Base-by-base conservation (phyloP, 1,140 invertebrate genomes). In the Leptinotarsa lineolata region DNA sequence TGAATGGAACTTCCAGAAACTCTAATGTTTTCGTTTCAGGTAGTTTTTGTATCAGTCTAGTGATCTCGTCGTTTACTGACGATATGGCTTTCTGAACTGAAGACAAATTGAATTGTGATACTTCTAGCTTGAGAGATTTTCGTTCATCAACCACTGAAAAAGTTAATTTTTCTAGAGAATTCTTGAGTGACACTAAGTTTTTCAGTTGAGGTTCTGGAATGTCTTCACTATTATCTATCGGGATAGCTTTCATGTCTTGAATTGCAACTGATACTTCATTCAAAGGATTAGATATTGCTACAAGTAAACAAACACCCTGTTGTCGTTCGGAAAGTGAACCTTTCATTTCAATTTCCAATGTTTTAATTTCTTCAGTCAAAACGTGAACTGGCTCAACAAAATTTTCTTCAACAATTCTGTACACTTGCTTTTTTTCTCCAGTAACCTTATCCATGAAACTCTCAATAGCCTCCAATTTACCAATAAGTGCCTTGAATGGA, bases 291-390 rank as follows among this genome's bases (percentile, higher is more conserved):
- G 72, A 48, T 46, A 76, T 13, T 70, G 72, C 72, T n/a, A 59
- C 24, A 63, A 77, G 18, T 20, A 69, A 69, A 24, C 77, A 54
- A 54, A 72, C 18, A 39, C 67, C 76, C 20, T 79, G 73, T 59
- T 77, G 64, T 61, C 72, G 71, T 61, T 39, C 44, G 3, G 21
- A 20, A 54, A 3, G n/a, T 16, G 5, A 4, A 54, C 6, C 48
- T 54, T 54, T 54, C 16, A 54, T 16, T 54, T 54, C 48, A 16
- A 54, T 8, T 54, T 54, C n/a, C 16, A 54, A 18, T 16, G 48
- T 8, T 54, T 16, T 18, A 4, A 54, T 54, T 54, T 54, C 48
- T 3, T 18, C 6, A 18, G 15, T 18, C 48, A 54, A 54, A 16
- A 2, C 48, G n/a, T 54, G 15, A 18, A 54, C 48, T 16, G 48